These are phyloP conservation scores for Seladonia tumulorum DNA, from an alignment of 2,888 invertebrate species.

Conservation along the genomic window DNA sequence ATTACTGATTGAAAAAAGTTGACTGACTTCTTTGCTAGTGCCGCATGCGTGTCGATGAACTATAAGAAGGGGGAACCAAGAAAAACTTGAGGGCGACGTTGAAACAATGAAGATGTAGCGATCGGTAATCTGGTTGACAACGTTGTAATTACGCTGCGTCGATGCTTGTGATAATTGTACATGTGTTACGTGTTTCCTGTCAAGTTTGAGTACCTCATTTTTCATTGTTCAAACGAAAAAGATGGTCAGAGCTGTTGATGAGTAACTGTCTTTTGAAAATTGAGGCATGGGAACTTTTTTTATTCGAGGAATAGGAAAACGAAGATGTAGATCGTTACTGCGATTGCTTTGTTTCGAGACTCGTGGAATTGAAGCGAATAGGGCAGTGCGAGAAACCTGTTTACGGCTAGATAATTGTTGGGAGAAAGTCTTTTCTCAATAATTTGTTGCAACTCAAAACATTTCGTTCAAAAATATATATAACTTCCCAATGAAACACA, in stretches of 20 bases:
- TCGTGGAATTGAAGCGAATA: not conserved
- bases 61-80: not conserved
- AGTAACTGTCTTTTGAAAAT: not conserved
- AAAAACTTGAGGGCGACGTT: conserved; percentile 1
- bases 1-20: not conserved
- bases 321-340: not conserved
- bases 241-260: not conserved
- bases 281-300: not conserved
- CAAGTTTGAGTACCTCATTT: not conserved
- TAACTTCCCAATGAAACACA: not conserved
- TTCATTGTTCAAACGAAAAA: not conserved
- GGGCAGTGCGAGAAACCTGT: not conserved
- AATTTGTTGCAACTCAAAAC: not conserved
- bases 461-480: not conserved
- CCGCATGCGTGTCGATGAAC: not conserved
- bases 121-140: conserved; percentile 1
- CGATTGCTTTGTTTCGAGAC: not conserved
- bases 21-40: not conserved
- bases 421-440: not conserved
- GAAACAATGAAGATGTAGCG: not conserved
- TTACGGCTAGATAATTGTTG: not conserved
- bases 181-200: not conserved
- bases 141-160: not conserved
- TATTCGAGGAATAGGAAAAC: not conserved
- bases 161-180: conserved; percentile 2